Percentiles rank a stretch among this genome's conserved stretches.
Conservation (phyloP, 2,888 invertebrate genomes). For the Galerucella calmariensis region DNA sequence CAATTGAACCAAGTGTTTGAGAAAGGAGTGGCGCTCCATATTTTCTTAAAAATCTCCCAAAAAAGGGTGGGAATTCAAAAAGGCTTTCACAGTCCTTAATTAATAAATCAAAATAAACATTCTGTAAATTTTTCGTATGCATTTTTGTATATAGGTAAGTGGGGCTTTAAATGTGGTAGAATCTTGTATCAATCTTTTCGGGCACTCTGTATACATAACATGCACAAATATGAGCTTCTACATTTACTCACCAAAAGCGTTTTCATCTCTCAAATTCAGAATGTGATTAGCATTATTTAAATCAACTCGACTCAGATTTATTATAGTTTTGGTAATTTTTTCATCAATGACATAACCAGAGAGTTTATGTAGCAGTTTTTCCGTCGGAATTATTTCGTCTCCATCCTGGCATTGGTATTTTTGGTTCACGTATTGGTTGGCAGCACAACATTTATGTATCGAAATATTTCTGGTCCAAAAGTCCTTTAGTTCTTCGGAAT, state of each 20-base stretch:
- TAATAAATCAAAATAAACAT: no score
- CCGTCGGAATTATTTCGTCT: not conserved
- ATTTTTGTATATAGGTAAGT: no score
- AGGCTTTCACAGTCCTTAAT: no score
- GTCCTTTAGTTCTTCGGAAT: conserved; percentile 9
- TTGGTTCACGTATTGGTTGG: conserved; percentile 31
- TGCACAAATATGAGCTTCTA: not conserved
- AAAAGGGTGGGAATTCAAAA: no score
- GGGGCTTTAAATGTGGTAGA: no score
- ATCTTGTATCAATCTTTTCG: no score
- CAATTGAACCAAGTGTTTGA: no score
- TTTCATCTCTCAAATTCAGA: conserved; percentile 5
- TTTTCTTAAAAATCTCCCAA: no score
- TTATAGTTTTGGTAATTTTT: conserved; percentile 14
- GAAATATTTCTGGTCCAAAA: conserved; percentile 31
- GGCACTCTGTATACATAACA: no score
- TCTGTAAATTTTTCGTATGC: no score
- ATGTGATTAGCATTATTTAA: conserved; percentile 21
- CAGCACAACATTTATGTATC: conserved; percentile 36
- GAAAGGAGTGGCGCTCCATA: no score
- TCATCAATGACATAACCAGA: conserved; percentile 28
- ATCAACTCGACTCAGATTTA: conserved; percentile 25
- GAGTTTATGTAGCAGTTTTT: conserved; percentile 20
- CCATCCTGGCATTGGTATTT: conserved; percentile 10
- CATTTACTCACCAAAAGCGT: conserved; percentile 26